A percentile compares a stretch with the other conserved stretches of the same genome.
Conservation (phyloP, 2,797 vertebrate species). For the Hoplostethus mediterraneus region DNA sequence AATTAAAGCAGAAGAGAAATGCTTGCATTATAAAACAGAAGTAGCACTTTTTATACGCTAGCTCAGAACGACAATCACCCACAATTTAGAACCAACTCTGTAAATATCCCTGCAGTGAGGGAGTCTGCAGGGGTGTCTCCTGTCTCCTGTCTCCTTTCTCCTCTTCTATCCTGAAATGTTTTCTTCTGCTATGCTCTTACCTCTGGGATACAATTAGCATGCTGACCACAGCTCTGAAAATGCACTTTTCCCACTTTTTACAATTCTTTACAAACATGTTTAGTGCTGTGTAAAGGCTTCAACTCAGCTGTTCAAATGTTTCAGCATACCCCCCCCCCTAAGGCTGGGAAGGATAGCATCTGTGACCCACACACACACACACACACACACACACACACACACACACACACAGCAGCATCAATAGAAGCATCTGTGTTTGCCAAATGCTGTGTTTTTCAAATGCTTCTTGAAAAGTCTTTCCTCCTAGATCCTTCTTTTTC, state of each 20-base stretch:
- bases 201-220: constrained; percentile 17
- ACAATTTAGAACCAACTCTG: constrained; percentile 30
- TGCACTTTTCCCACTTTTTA: constrained; percentile 24
- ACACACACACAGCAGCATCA: constrained; percentile 10
- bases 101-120: constrained; percentile 53
- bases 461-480: neutral
- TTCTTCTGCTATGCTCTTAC: neutral
- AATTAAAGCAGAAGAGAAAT: constrained; percentile 56
- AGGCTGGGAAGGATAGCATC: constrained; percentile 32
- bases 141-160: constrained; percentile 37
- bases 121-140: constrained; percentile 56
- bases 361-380: constrained; percentile 5
- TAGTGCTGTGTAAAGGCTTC: constrained; percentile 52
- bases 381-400: constrained; percentile 8
- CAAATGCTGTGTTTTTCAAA: constrained; percentile 28
- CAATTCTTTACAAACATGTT: constrained; percentile 45
- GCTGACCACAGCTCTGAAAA: constrained; percentile 38
- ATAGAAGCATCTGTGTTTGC: constrained; percentile 27
- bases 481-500: constrained; percentile 1
- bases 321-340: constrained; percentile 16
- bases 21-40: constrained; percentile 35
- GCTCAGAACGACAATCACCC: constrained; percentile 39
- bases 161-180: constrained; percentile 4
- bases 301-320: constrained; percentile 48
- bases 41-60: constrained; percentile 38